Evolutionary conservation across 2,113 vertebrate genomes (phyloP).

Genomic region (Actenoides hombroni): DNA sequence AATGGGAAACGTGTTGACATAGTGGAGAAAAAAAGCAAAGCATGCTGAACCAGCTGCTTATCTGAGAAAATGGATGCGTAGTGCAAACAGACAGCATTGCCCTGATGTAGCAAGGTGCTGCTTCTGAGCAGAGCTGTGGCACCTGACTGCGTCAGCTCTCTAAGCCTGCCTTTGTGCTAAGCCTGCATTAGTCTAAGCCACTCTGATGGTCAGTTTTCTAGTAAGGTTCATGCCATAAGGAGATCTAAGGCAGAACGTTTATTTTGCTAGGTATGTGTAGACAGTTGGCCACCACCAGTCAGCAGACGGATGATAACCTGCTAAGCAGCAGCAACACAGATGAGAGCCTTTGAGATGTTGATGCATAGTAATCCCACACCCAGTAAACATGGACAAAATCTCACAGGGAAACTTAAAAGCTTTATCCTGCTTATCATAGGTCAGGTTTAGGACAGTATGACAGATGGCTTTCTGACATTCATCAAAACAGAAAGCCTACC

Average conservation of each 20-base stretch:
- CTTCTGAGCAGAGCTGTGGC: not conserved
- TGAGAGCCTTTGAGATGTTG: not conserved
- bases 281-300: not conserved
- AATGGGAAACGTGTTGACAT: not conserved
- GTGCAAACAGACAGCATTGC: not conserved
- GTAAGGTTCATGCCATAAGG: not conserved
- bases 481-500: not conserved
- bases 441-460: not conserved
- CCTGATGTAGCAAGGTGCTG: not conserved
- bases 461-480: not conserved
- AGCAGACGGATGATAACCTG: not conserved
- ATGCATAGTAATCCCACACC: not conserved
- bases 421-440: not conserved
- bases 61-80: not conserved
- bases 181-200: not conserved
- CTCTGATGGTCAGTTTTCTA: not conserved
- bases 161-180: not conserved
- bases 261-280: not conserved
- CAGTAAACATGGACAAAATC: not conserved
- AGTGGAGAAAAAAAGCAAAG: not conserved
- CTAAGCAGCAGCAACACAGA: not conserved
- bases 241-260: not conserved
- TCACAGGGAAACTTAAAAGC: not conserved
- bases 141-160: not conserved
- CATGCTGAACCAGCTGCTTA: not conserved